Evolutionary conservation across 2,797 vertebrate genomes (phyloP).

Genomic region (Coracias cyanogaster): DNA sequence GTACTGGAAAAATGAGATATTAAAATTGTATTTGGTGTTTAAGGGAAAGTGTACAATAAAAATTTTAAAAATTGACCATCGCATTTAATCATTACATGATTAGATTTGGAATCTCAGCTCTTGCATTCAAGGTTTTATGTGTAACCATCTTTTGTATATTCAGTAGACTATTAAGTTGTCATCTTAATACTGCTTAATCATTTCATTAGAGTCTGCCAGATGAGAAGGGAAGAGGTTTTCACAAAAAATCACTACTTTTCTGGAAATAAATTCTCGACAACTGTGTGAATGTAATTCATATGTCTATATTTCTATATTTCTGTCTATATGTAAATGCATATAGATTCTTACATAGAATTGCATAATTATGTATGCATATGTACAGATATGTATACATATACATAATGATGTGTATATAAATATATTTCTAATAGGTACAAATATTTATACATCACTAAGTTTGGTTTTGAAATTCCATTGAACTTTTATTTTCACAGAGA

Average conservation of each 20-base stretch:
- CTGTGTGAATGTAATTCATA: neutral
- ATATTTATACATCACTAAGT: neutral
- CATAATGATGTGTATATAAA: neutral
- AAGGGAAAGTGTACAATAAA: neutral
- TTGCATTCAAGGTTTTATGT: neutral
- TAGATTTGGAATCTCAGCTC: neutral
- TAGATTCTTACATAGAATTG: neutral
- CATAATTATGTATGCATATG: neutral
- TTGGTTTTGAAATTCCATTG: neutral
- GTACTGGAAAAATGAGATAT: neutral
- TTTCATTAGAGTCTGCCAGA: neutral
- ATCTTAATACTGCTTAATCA: neutral
- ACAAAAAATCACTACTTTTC: neutral
- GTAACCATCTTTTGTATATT: neutral
- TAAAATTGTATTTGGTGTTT: neutral
- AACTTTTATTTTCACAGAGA: neutral
- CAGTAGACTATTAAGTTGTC: neutral
- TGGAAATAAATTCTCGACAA: neutral
- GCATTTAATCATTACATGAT: neutral
- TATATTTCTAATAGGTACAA: neutral
- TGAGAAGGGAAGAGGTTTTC: neutral
- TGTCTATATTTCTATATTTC: neutral
- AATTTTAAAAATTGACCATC: neutral
- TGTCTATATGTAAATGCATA: fast-evolving
- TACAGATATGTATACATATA: neutral